Evolutionary conservation across 2,888 invertebrate species (phyloP), one percentile per base, ranked within the genome.

Genomic region (Chrysolina haemoptera): DNA sequence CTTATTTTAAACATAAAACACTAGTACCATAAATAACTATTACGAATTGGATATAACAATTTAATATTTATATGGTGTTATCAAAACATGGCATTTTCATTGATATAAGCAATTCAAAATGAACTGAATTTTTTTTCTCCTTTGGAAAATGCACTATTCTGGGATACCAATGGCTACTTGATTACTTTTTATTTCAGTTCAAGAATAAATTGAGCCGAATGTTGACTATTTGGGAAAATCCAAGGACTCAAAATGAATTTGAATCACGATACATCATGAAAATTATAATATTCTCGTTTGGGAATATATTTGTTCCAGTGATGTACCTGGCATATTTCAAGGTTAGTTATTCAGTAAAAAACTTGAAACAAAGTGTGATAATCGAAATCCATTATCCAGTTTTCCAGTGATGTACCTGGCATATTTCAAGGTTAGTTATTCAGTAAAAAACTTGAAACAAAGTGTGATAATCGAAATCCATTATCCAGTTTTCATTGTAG

Each of bases 291-390:
- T 78, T 88, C 62, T 84, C 84, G 4, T 87, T 88, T 72, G 82
- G 84, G 1, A 87, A 87, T 73, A 85, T 84, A 70, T 88, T 86
- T 74, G 78, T 85, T n/a, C 84, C 85, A 3, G 76, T 87, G 48
- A 79, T 86, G 53, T 88, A 88, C 71, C 81, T 85, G 16, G 87
- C 87, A 12, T 88, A 88, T 73, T 77, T 88, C 43, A 88, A 88
- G 82, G 88, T 87, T 79, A 76, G 76, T 75, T 27, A 46, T 18
- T 62, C n/a, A 40, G 14, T 62, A 40, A 20, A 8, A 40, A n/a
- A 16, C 50, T 41, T n/a, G n/a, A n/a, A n/a, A n/a, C 3, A 67
- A 27, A n/a, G 16, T 8, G 22, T n/a, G n/a, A n/a, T n/a, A n/a
- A n/a, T n/a, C n/a, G n/a, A n/a, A n/a, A n/a, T n/a, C n/a, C n/a